Conservation (phyloP, 2,797 vertebrate genomes). For the Oryzias sinensis region DNA sequence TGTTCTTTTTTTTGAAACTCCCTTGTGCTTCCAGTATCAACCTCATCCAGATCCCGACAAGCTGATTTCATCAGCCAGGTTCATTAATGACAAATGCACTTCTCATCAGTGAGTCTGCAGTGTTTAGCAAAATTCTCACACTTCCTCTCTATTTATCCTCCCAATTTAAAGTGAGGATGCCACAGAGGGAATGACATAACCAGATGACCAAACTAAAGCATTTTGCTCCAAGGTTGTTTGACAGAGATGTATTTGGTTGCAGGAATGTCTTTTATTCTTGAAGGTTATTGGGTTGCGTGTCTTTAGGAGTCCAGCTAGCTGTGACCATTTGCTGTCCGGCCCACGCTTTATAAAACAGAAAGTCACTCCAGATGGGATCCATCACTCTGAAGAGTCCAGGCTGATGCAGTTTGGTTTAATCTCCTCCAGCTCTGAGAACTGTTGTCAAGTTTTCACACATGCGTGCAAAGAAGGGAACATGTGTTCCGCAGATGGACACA, state of each 20-base stretch:
- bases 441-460: constrained; percentile 19
- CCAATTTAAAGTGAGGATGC: too few species aligned
- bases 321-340: constrained; percentile 32
- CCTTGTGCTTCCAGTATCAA: constrained; percentile 36
- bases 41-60: constrained; percentile 26
- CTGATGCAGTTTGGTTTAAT: constrained; percentile 45
- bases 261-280: constrained; percentile 41
- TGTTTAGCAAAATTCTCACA: too few species aligned
- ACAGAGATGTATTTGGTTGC: background rate
- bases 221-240: background rate
- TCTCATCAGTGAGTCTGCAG: background rate
- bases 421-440: constrained; percentile 25
- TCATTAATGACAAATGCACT: constrained; percentile 20
- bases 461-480: background rate
- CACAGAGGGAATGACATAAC: too few species aligned
- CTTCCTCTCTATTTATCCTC: too few species aligned
- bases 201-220: background rate
- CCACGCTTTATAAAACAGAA: constrained; percentile 36
- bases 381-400: constrained; percentile 29
- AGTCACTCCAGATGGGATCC: constrained; percentile 56
- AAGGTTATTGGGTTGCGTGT: constrained; percentile 27
- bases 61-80: constrained; percentile 22
- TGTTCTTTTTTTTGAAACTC: constrained; percentile 52
- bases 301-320: constrained; percentile 6
- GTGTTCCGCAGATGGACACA: constrained; percentile 1